phyloP scores from a whole-genome alignment of 1,140 invertebrate genomes.

The Drosophila repleta region DNA sequence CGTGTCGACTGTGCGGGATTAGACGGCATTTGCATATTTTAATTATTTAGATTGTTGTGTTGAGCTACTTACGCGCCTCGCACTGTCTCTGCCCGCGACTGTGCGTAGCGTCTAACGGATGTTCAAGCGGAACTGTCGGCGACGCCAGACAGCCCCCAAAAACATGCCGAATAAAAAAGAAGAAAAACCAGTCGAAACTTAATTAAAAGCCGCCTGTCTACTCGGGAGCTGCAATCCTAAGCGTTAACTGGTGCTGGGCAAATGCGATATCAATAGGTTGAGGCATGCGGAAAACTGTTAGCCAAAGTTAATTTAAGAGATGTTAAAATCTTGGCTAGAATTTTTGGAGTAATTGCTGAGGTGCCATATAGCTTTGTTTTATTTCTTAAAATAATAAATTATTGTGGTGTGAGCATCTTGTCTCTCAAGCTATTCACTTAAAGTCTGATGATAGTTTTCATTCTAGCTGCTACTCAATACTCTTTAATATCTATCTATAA shows the following conservation, averaged over 20 bases:
- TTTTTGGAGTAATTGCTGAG: no score
- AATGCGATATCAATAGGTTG: not conserved
- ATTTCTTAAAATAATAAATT: no score
- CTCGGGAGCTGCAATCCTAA: constrained; percentile 8
- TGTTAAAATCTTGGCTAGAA: no score
- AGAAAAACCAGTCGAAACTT: constrained; percentile 49
- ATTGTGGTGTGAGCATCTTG: no score
- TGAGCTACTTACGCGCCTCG: constrained; percentile 66
- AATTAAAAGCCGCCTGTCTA: constrained; percentile 66
- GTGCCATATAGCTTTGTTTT: no score
- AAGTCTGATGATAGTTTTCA: no score
- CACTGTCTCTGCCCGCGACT: constrained; percentile 9
- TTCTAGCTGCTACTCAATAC: no score
- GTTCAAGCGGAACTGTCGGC: constrained; percentile 48
- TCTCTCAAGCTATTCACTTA: no score
- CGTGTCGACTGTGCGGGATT: constrained; percentile 73
- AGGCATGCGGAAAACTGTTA: not conserved
- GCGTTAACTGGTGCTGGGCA: constrained; percentile 2
- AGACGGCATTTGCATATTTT: constrained; percentile 81
- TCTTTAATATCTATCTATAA: no score
- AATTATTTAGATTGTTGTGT: constrained; percentile 80
- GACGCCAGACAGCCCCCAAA: constrained; percentile 27
- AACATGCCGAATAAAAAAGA: constrained; percentile 14
- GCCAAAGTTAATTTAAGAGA: no score
- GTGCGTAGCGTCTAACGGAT: constrained; percentile 44